A percentile compares a stretch with the other conserved stretches of the same genome.
Conservation (phyloP, 2,797 vertebrate species). For the Crypturellus tataupa region DNA sequence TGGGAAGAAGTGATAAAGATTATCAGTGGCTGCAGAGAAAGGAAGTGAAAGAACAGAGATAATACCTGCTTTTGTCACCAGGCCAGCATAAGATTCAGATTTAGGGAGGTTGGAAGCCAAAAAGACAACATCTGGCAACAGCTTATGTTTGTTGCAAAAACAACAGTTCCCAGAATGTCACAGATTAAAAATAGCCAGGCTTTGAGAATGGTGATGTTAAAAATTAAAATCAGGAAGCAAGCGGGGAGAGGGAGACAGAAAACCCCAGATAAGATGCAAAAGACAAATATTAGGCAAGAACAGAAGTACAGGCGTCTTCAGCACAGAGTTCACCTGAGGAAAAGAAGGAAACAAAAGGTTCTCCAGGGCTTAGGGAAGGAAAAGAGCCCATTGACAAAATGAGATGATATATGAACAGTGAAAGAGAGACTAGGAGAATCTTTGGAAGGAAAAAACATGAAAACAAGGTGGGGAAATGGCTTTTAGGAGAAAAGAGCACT, state of each 20-base stretch:
- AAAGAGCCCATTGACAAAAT: not conserved
- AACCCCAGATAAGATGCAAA: not conserved
- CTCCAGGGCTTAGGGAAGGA: not conserved
- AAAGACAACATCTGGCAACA: not conserved
- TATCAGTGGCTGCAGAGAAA: not conserved
- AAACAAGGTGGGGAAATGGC: not conserved
- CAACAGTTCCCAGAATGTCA: not conserved
- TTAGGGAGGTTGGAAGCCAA: not conserved
- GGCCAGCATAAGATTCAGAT: not conserved
- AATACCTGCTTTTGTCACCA: not conserved
- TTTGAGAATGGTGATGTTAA: not conserved
- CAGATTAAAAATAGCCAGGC: not conserved
- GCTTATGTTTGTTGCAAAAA: not conserved
- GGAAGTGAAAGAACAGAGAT: not conserved
- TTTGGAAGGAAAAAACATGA: not conserved
- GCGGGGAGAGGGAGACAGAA: not conserved
- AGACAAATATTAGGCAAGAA: not conserved
- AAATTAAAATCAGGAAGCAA: not conserved
- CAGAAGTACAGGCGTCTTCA: rapidly evolving
- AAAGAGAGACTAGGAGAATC: not conserved
- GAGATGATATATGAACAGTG: no score
- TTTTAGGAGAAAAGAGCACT: not conserved
- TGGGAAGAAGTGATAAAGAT: rapidly evolving
- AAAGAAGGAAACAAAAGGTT: not conserved
- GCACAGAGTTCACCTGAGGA: not conserved